A percentile compares a stretch with the other conserved stretches of the same genome.
Conservation (phyloP, 2,113 vertebrate species). For the Pelecanoides urinatrix region DNA sequence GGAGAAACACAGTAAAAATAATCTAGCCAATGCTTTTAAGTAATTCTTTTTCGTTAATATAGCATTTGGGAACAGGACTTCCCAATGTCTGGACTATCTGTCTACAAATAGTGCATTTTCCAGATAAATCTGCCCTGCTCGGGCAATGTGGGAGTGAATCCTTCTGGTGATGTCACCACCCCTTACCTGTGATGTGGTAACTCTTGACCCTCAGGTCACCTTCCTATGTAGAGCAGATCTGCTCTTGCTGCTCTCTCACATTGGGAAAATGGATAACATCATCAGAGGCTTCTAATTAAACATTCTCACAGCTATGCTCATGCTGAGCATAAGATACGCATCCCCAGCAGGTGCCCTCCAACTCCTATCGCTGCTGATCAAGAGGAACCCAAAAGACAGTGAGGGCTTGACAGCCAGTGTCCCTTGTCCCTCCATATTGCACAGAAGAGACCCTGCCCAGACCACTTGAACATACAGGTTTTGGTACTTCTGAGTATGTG, state of each 20-base stretch:
- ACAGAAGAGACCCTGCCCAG: background rate
- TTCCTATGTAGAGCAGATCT: background rate
- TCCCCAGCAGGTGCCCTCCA: background rate
- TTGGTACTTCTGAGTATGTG: background rate
- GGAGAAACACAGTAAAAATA: background rate
- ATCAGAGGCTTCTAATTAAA: background rate
- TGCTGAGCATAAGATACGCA: background rate
- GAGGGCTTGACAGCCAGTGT: background rate
- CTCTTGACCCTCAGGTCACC: background rate
- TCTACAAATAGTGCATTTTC: background rate
- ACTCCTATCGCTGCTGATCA: background rate
- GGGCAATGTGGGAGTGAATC: background rate
- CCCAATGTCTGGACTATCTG: background rate
- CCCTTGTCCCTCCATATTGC: background rate
- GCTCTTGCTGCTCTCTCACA: background rate
- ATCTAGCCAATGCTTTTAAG: background rate
- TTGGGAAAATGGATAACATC: background rate
- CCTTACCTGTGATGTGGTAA: background rate
- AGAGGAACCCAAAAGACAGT: background rate
- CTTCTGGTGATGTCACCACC: background rate
- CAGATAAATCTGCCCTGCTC: background rate
- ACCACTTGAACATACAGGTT: background rate
- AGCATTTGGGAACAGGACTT: background rate
- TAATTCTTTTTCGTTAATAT: background rate
- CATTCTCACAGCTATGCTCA: background rate